Evolutionary conservation across 2,888 invertebrate genomes (phyloP).

Genomic region (Parasteatoda lunata): DNA sequence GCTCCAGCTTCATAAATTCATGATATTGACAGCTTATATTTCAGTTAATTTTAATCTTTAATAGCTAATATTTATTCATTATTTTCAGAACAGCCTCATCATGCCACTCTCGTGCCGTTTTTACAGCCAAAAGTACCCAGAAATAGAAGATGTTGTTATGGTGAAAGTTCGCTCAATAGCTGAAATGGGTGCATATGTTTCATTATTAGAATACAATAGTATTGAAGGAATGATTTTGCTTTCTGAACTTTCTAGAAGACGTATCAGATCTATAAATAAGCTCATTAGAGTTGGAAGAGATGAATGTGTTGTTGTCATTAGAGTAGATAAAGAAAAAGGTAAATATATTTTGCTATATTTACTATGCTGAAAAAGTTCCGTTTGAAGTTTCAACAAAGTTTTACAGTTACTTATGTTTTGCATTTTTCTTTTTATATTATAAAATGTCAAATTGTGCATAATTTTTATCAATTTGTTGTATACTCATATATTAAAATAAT

Average conservation of each 20-base stretch:
- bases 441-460: too few relatives aligned
- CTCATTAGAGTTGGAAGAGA: constrained; percentile 98
- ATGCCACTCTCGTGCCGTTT: constrained; percentile 93
- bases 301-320: constrained; percentile 98
- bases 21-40: too few relatives aligned
- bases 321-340: constrained; percentile 99
- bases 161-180: constrained; percentile 97
- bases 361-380: too few relatives aligned
- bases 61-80: constrained; percentile 10
- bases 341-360: constrained; percentile 45
- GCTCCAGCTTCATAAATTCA: too few relatives aligned
- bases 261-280: constrained; percentile 99
- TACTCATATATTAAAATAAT: too few relatives aligned
- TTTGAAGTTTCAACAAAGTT: too few relatives aligned
- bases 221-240: constrained; percentile 94
- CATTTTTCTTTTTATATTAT: too few relatives aligned
- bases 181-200: constrained; percentile 99
- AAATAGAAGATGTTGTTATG: constrained; percentile 99
- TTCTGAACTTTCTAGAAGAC: constrained; percentile 96
- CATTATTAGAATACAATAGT: constrained; percentile 97
- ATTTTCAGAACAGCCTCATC: constrained; percentile 44
- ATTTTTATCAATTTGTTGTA: too few relatives aligned
- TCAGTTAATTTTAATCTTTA: too few relatives aligned
- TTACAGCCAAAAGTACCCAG: constrained; percentile 97
- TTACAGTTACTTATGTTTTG: too few relatives aligned